Evolutionary conservation across 1,140 invertebrate genomes (phyloP).

Genomic region (Magallana ariakensis): DNA sequence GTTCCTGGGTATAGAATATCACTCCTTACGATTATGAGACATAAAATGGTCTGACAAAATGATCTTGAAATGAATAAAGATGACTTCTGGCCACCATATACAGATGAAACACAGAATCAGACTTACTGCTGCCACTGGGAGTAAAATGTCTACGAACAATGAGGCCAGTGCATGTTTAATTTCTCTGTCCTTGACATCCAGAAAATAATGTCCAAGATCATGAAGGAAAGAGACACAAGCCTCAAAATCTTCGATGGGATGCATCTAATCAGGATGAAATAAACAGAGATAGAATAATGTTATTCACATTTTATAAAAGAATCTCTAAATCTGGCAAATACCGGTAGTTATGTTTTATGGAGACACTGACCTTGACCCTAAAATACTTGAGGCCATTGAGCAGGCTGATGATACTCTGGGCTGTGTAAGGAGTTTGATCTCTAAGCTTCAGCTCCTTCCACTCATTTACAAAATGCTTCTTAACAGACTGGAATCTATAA

Average conservation of each 20-base stretch:
- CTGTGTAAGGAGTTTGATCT: slow-evolving; percentile 93
- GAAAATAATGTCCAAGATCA: slow-evolving; percentile 98
- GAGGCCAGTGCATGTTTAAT: slow-evolving; percentile 98
- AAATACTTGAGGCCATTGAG: slow-evolving; percentile 99
- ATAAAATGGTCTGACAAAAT: no score
- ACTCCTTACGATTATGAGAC: no score
- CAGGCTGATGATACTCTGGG: slow-evolving; percentile 97
- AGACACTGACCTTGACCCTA: slow-evolving; percentile 87
- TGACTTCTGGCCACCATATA: no score
- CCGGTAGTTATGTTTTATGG: neutral
- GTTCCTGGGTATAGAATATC: no score
- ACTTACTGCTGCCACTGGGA: slow-evolving; percentile 97
- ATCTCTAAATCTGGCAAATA: neutral
- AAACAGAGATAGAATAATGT: neutral
- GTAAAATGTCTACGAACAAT: slow-evolving; percentile 98
- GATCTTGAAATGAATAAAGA: no score
- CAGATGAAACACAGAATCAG: neutral
- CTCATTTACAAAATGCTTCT: slow-evolving; percentile 95
- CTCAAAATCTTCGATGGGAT: slow-evolving; percentile 99
- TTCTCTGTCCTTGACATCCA: slow-evolving; percentile 98
- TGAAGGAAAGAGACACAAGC: slow-evolving; percentile 99
- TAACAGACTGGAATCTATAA: slow-evolving; percentile 91
- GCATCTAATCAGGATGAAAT: slow-evolving; percentile 87
- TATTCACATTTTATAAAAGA: no score
- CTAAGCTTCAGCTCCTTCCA: slow-evolving; percentile 92